Evolutionary conservation across 2,113 vertebrate genomes (phyloP), one percentile per base, ranked within the genome.

Genomic region (Callopanchax toddi): DNA sequence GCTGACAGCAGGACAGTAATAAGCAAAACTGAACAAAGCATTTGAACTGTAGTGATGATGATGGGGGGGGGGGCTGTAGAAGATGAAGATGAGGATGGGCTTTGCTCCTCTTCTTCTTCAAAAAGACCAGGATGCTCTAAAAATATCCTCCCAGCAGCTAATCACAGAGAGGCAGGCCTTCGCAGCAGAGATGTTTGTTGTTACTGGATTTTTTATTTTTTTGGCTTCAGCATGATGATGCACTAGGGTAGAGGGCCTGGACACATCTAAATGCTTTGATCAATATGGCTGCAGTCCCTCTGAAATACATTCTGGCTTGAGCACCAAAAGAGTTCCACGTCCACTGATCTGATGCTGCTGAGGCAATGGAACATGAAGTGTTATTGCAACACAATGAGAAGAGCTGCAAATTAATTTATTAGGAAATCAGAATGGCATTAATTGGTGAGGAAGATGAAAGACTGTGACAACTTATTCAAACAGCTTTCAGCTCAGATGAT

Each of bases 131-230:
- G 68, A 82, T 71, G 56, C 67, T 81, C 85, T 88, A 91, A 86
- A 92, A 90, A 91, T 91, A 92, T 72, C 79, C 77, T 39, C 74
- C 84, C 70, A 32, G 85, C 71, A 86, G 84, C 79, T 80, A 87
- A 84, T 86, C 81, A 71, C 76, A 75, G 63, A 86, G 72, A 81
- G 76, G 66, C 71, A 86, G 82, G 72, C 75, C 51, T 74, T 56
- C 73, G 76, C 52, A 53, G 73, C 74, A 76, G 61, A 82, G 79
- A 83, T 83, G 83, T 87, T 89, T 89, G 81, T 85, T 89, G 79
- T 86, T 87, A 73, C 82, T 70, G 51, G 79, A 72, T 82, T 86
- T 76, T 85, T 5, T 36, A 5, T 36, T 36, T 36, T 36, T 84
- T 86, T 86, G 86, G 78, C 80, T 84, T 63, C 52, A 76, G 70